Evolutionary conservation across 1,140 invertebrate genomes (phyloP).

Genomic region (Listronotus oregonensis): DNA sequence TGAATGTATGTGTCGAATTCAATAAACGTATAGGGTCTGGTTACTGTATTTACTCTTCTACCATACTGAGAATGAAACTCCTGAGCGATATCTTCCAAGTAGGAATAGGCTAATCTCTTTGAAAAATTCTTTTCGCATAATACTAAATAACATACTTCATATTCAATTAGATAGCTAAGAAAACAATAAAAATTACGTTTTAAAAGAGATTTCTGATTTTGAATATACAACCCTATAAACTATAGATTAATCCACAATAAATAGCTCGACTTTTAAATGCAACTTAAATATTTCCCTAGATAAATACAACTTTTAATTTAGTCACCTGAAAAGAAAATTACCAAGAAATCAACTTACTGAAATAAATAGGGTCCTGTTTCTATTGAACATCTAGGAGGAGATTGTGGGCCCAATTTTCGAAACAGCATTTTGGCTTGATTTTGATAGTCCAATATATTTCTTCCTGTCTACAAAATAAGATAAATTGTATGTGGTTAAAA

Average conservation of each 20-base stretch:
- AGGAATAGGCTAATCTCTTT: conserved; percentile 93
- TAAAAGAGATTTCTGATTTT: no score
- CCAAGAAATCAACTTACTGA: conserved; percentile 78
- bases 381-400: conserved; percentile 89
- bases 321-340: not conserved
- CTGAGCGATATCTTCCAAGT: conserved; percentile 94
- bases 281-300: no score
- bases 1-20: conserved; percentile 99
- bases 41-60: conserved; percentile 85
- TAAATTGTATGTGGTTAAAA: conserved; percentile 2
- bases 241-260: no score
- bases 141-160: conserved; percentile 93
- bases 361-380: conserved; percentile 97
- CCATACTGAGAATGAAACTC: conserved; percentile 95
- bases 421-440: conserved; percentile 99
- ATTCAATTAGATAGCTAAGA: conserved; percentile 95
- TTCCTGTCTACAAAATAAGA: conserved; percentile 75
- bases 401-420: conserved; percentile 85
- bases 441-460: conserved; percentile 94
- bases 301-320: no score
- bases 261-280: no score
- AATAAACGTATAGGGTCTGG: conserved; percentile 96
- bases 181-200: conserved; percentile 12
- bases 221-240: no score
- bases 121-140: conserved; percentile 95